Percentiles rank a stretch among this genome's conserved stretches.
These are phyloP conservation scores for Cervus canadensis DNA, from an alignment of 2,113 vertebrate species.

Conservation along the genomic window DNA sequence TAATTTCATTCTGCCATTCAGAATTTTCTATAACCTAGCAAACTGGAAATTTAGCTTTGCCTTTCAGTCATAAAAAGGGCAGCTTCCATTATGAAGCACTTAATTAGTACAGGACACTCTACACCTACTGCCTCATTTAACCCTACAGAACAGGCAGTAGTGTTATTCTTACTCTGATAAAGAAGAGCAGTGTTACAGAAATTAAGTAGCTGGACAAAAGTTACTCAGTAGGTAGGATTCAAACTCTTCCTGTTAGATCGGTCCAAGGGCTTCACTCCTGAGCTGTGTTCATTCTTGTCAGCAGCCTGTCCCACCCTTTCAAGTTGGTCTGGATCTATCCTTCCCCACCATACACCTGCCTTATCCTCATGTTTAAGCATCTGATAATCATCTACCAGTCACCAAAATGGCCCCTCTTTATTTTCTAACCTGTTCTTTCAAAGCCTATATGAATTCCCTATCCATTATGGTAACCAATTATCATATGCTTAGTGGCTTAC, in stretches of 20 bases:
- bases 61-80: not conserved
- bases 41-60: not conserved
- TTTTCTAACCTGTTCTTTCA: not conserved
- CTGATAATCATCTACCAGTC: not conserved
- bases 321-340: not conserved
- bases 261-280: not conserved
- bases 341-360: not conserved
- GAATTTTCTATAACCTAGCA: not conserved
- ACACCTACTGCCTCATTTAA: not conserved
- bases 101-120: not conserved
- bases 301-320: not conserved
- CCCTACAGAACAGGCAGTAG: not conserved
- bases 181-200: not conserved
- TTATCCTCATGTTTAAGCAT: not conserved
- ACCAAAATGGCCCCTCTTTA: not conserved
- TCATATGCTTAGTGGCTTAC: not conserved
- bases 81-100: not conserved
- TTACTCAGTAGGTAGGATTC: not conserved
- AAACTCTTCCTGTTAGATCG: not conserved
- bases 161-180: not conserved
- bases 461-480: not conserved
- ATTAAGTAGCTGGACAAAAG: not conserved
- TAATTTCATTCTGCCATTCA: not conserved
- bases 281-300: not conserved
- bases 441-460: not conserved